Evolutionary conservation across 2,797 vertebrate species (phyloP), one percentile per base, ranked within the genome.

Genomic region (Taeniopygia guttata): DNA sequence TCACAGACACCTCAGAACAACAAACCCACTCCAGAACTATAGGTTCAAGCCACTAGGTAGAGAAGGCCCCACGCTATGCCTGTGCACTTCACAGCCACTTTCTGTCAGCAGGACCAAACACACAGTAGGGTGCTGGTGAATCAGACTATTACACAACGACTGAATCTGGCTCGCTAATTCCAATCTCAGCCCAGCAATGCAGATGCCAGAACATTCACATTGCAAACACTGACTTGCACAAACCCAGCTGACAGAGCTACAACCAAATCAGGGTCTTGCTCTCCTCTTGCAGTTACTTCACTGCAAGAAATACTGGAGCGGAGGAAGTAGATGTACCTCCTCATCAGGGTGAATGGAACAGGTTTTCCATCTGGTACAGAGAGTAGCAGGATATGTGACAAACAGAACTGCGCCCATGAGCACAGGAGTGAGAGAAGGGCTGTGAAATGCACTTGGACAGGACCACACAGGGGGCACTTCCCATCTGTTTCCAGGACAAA

Each of bases 371-470:
- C 43, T 38, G 69, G 46, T 55, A 60, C 26, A 13, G 43, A 36
- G 16, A 25, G 51, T 22, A 42, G 13, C 0, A 1, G 55, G 1
- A 11, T 10, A 51, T 10, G 20, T 3, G 3, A 64, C 8, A 10
- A 46, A 42, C 42, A 51, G 83, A 58, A 45, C 63, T 23, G 63
- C 2, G 7, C n/a, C 77, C 70, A 6, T 2, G 1, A 67, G n/a
- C 22, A 20, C 3, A 72, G 40, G 18, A 48, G 11, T 1, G 3
- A 72, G 32, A 32, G 56, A 64, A 63, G 40, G 43, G 77, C 58
- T 51, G 10, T 1, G 11, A 55, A 82, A 82, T 2, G 34, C 60
- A 40, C 16, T 7, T 72, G 67, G 46, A 83, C 79, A 72, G 69
- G 68, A 77, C n/a, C 83, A 66, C 7, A 0, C 25, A 51, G 7